Percentiles rank a stretch among this genome's conserved stretches.
phyloP scores from a whole-genome alignment of 2,113 vertebrate species.

The Mystacornis crossleyi region DNA sequence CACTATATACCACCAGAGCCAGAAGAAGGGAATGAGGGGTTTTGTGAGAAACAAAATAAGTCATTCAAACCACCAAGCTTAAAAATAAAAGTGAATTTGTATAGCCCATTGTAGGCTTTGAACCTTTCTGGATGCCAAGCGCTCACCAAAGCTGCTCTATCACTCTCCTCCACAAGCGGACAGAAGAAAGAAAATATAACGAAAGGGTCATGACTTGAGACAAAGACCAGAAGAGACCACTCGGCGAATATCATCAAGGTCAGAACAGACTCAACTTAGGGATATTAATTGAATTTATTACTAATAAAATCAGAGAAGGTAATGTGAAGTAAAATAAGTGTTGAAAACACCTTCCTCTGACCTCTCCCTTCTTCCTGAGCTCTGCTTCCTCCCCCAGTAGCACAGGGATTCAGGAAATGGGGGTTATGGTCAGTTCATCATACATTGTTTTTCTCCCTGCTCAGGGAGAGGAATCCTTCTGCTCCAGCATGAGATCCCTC shows the following conservation, averaged over 20 bases:
- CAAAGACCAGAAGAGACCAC: not conserved
- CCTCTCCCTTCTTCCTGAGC: not conserved
- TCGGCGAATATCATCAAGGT: not conserved
- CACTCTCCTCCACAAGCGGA: not conserved
- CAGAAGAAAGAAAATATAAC: not conserved
- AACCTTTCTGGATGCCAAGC: not conserved
- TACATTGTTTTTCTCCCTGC: not conserved
- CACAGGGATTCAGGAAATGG: not conserved
- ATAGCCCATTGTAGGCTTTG: fast-evolving
- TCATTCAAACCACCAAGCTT: not conserved
- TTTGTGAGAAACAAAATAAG: not conserved
- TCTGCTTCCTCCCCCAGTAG: not conserved
- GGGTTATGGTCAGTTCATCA: not conserved
- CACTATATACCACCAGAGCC: not conserved
- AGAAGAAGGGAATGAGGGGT: not conserved
- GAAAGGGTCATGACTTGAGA: not conserved
- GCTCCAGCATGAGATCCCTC: not conserved
- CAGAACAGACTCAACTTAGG: not conserved
- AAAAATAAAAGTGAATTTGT: not conserved
- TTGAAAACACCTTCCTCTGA: not conserved
- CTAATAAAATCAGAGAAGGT: not conserved
- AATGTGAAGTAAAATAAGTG: not conserved
- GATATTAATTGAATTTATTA: not conserved
- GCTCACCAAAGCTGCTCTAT: not conserved
- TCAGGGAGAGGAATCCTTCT: not conserved